Conservation (phyloP, 2,113 vertebrate genomes). For the Tapirus terrestris region DNA sequence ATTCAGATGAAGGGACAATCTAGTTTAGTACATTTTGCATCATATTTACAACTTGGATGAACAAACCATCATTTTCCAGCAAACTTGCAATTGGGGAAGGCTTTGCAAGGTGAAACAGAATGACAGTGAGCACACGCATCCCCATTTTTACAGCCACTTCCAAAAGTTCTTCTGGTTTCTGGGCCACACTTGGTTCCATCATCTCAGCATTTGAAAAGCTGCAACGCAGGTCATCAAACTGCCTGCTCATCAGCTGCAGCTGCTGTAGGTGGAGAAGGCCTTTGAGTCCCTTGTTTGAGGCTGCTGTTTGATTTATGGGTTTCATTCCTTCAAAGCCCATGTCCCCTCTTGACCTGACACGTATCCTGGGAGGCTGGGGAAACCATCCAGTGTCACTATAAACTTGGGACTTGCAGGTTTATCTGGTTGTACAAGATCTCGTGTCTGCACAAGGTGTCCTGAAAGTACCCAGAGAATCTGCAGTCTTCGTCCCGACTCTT, state of each 20-base stretch:
- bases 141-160: conserved; percentile 96
- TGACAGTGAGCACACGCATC: conserved; percentile 95
- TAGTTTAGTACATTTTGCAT: conserved; percentile 94
- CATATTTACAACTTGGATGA: conserved; percentile 98
- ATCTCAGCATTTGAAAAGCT: conserved; percentile 81
- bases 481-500: conserved; percentile 83
- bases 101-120: conserved; percentile 94
- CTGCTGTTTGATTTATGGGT: conserved; percentile 83
- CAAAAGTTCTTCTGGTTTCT: conserved; percentile 91
- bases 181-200: conserved; percentile 80
- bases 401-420: conserved; percentile 92
- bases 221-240: conserved; percentile 87
- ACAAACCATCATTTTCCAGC: conserved; percentile 98
- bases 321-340: conserved; percentile 85
- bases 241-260: conserved; percentile 88
- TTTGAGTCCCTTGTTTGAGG: conserved; percentile 83
- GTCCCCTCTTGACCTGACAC: conserved; percentile 90
- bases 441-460: conserved; percentile 92
- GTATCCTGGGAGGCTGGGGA: conserved; percentile 94
- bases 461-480: conserved; percentile 85
- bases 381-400: conserved; percentile 97
- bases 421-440: conserved; percentile 86
- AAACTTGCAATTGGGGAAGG: conserved; percentile 97
- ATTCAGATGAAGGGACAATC: conserved; percentile 97
- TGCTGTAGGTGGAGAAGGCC: conserved; percentile 88